Conservation (phyloP, 2,797 vertebrate genomes). For the Myotis vivesi region DNA sequence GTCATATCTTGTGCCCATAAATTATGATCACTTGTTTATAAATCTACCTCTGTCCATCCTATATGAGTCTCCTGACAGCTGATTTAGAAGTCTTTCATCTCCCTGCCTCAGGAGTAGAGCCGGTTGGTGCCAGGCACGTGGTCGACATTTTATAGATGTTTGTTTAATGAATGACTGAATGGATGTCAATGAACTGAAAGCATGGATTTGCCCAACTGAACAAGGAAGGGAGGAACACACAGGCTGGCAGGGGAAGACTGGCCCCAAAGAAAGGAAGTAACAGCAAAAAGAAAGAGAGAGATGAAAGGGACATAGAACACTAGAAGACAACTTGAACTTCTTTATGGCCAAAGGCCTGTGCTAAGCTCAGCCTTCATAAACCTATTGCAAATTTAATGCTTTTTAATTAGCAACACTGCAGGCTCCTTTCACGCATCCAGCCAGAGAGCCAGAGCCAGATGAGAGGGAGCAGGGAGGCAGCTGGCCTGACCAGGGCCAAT, state of each 20-base stretch:
- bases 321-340: neutral
- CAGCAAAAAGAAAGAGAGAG: neutral
- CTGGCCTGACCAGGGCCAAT: neutral
- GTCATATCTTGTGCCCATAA: neutral
- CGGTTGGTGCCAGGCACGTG: neutral
- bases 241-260: neutral
- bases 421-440: neutral
- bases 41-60: neutral
- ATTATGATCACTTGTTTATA: neutral
- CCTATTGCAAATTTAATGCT: conserved; percentile 50
- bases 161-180: neutral
- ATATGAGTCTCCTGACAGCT: neutral
- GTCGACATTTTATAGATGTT: neutral
- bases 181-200: neutral
- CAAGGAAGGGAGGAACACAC: neutral
- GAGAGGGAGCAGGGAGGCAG: neutral
- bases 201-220: neutral
- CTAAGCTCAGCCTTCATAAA: neutral
- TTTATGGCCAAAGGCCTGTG: neutral
- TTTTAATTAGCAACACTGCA: conserved; percentile 63
- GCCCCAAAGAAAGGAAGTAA: neutral
- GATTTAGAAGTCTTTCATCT: neutral
- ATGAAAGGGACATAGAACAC: neutral
- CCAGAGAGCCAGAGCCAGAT: neutral
- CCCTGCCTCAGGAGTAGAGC: neutral